Percentiles rank a stretch among this genome's conserved stretches.
Evolutionary conservation across 2,888 invertebrate genomes (phyloP).

Genomic region (Agrochola macilenta): DNA sequence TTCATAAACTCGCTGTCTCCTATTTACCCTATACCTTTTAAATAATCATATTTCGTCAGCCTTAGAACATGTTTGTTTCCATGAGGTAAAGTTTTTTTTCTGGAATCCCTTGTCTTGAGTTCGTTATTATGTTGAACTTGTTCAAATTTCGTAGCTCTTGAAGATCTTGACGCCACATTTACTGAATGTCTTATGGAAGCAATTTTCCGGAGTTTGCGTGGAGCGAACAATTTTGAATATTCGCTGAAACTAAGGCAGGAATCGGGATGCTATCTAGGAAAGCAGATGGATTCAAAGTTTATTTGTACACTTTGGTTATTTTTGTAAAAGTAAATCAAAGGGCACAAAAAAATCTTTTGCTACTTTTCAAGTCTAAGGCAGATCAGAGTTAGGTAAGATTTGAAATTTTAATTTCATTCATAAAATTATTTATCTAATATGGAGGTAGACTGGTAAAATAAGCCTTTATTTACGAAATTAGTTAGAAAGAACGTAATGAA

Average conservation of each 20-base stretch:
- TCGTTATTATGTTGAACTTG: constrained; percentile 19
- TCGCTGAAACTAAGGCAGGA: constrained; percentile 12
- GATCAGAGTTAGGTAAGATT: neutral
- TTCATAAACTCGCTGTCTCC: neutral
- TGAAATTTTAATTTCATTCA: neutral
- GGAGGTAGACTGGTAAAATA: neutral
- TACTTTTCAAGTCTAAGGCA: neutral
- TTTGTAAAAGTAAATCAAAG: neutral
- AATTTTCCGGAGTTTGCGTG: constrained; percentile 34
- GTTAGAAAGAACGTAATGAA: too few species aligned
- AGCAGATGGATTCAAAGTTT: neutral
- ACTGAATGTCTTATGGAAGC: constrained; percentile 38
- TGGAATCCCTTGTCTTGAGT: constrained; percentile 8
- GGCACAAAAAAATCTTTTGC: neutral
- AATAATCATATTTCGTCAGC: too few species aligned
- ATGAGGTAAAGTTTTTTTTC: neutral
- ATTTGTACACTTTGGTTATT: neutral
- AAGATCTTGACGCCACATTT: constrained; percentile 22
- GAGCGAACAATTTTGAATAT: constrained; percentile 39
- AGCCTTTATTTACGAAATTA: neutral
- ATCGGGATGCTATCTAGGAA: neutral
- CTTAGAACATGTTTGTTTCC: neutral
- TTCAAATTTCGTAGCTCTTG: constrained; percentile 18
- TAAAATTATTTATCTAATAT: neutral
- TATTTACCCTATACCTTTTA: neutral